Conservation (phyloP, 2,888 invertebrate genomes). For the Xestobium rufovillosum region DNA sequence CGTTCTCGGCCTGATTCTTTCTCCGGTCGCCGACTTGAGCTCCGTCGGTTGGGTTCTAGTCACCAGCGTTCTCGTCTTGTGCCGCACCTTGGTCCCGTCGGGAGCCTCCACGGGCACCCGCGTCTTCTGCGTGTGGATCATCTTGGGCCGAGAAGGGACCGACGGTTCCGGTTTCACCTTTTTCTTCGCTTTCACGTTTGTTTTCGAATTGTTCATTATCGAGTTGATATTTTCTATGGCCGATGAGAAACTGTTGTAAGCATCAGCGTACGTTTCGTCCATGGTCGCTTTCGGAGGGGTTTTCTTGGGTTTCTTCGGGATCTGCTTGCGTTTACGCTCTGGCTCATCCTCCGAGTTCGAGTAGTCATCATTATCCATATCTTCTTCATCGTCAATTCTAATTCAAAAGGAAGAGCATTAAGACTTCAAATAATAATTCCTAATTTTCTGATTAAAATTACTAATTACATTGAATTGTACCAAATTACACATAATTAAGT, state of each 20-base stretch:
- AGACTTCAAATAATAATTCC: too few relatives aligned
- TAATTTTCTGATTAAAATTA: too few relatives aligned
- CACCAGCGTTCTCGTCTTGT: conserved; percentile 52
- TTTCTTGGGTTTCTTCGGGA: conserved; percentile 35
- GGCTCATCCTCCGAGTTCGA: conserved; percentile 34
- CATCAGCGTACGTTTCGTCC: conserved; percentile 41
- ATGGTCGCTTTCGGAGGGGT: conserved; percentile 28
- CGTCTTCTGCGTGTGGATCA: conserved; percentile 70
- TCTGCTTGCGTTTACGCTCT: conserved; percentile 27
- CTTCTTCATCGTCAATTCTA: conserved; percentile 36
- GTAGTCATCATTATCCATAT: conserved; percentile 39
- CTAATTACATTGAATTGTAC: too few relatives aligned
- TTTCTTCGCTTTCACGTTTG: conserved; percentile 26
- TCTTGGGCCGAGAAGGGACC: conserved; percentile 55
- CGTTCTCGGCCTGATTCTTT: conserved; percentile 51
- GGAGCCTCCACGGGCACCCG: conserved; percentile 47
- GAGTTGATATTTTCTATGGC: conserved; percentile 46
- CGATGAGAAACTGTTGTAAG: conserved; percentile 45
- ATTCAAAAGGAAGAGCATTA: too few relatives aligned
- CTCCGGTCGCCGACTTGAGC: conserved; percentile 43
- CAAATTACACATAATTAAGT: too few relatives aligned
- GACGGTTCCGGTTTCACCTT: conserved; percentile 38
- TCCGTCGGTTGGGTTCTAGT: conserved; percentile 48
- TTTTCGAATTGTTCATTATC: conserved; percentile 43
- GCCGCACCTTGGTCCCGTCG: conserved; percentile 47